phyloP scores from a whole-genome alignment of 2,797 vertebrate species.

The Varecia variegata region DNA sequence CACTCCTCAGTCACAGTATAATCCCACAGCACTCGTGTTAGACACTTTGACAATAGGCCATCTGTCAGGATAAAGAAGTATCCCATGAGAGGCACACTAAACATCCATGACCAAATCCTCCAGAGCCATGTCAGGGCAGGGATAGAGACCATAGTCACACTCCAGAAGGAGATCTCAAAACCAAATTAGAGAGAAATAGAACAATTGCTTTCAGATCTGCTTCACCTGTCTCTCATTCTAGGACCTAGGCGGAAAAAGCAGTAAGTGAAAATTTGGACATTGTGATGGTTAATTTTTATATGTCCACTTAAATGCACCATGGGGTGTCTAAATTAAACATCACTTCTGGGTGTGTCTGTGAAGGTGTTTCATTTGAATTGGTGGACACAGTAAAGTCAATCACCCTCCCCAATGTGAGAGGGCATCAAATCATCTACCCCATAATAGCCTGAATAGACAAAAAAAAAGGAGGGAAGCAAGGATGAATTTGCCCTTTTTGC shows the following conservation, averaged over 20 bases:
- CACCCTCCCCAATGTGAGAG: accelerated
- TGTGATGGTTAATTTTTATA: not conserved
- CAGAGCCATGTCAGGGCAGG: not conserved
- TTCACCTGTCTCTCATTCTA: not conserved
- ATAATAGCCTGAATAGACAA: too few species aligned
- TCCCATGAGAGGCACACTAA: not conserved
- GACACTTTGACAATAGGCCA: not conserved
- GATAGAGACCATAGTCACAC: not conserved
- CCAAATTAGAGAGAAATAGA: not conserved
- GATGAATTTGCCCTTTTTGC: not conserved
- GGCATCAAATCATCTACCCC: not conserved
- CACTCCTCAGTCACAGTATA: not conserved
- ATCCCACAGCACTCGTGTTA: not conserved
- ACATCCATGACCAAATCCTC: not conserved
- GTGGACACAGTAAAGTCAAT: not conserved
- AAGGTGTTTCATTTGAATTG: not conserved
- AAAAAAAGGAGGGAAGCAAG: not conserved
- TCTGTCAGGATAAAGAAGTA: not conserved
- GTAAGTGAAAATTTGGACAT: not conserved
- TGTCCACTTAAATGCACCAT: not conserved
- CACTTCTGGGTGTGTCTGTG: not conserved
- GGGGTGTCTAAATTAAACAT: not conserved
- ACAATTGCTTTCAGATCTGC: not conserved
- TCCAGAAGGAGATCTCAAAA: not conserved
- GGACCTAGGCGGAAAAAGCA: not conserved